Percentiles rank a stretch among this genome's conserved stretches.
Conservation (phyloP, 2,888 invertebrate species). For the Seira musarum region DNA sequence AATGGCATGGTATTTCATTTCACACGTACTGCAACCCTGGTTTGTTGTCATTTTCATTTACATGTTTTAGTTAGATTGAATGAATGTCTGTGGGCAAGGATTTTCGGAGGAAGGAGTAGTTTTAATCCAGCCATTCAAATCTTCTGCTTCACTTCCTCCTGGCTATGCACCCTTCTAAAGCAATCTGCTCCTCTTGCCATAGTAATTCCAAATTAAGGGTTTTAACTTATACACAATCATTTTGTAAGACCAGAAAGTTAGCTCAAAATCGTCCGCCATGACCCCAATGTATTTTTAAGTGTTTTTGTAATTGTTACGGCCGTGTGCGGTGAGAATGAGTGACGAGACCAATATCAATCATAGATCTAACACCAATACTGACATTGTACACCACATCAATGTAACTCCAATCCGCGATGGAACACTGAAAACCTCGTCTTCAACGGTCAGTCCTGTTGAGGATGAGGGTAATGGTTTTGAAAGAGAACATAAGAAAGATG, state of each 20-base stretch:
- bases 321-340: conserved; percentile 49
- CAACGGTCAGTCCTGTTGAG: conserved; percentile 18
- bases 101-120: no score
- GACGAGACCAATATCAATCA: conserved; percentile 48
- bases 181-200: conserved; percentile 21
- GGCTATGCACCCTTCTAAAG: no score
- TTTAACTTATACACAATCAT: not conserved
- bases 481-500: not conserved
- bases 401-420: conserved; percentile 16
- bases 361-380: conserved; percentile 12
- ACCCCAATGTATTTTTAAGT: conserved; percentile 33
- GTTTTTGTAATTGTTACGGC: conserved; percentile 50
- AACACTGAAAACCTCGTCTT: conserved; percentile 14
- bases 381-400: not conserved
- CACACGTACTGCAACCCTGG: no score
- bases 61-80: no score
- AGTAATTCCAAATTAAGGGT: conserved; percentile 28
- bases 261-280: conserved; percentile 28
- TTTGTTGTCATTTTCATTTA: no score
- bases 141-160: no score
- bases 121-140: no score
- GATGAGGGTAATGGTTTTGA: conserved; percentile 27
- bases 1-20: no score
- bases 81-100: no score
- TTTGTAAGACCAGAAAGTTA: conserved; percentile 4